A percentile compares a stretch with the other conserved stretches of the same genome.
These are phyloP conservation scores for Volucella zonaria DNA, from an alignment of 2,888 invertebrate genomes.

Conservation along the genomic window DNA sequence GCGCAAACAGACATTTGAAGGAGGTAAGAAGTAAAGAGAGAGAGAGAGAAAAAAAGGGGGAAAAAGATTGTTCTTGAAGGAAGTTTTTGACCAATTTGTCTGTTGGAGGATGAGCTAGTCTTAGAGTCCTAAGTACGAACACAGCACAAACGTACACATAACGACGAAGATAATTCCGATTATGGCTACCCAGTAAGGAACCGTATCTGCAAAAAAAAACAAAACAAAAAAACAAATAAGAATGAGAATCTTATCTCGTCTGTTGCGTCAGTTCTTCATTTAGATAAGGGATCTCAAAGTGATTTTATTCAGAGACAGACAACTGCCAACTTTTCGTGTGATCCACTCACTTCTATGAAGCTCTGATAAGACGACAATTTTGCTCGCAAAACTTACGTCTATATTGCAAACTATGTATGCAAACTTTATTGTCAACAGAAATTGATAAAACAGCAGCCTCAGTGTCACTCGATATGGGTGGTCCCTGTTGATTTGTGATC, in stretches of 20 bases:
- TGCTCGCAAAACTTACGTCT: conserved; percentile 86
- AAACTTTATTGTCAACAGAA: conserved; percentile 96
- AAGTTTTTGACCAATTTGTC: conserved; percentile 24
- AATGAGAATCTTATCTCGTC: neutral
- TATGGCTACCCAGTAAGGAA: conserved; percentile 92
- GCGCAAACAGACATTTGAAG: neutral
- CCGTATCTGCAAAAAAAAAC: conserved; percentile 86
- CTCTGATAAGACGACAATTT: neutral
- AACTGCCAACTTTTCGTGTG: too few relatives aligned
- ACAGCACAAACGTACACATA: conserved; percentile 90
- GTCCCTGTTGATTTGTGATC: conserved; percentile 86
- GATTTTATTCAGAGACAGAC: too few relatives aligned
- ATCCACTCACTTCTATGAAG: too few relatives aligned
- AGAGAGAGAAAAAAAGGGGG: conserved; percentile 4
- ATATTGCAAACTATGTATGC: conserved; percentile 92
- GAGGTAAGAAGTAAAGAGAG: neutral
- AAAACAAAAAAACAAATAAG: conserved; percentile 6
- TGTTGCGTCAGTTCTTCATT: too few relatives aligned
- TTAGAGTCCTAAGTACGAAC: conserved; percentile 92
- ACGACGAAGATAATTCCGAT: conserved; percentile 89
- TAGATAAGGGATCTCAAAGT: too few relatives aligned
- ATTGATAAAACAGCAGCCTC: conserved; percentile 96
- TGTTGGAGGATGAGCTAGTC: conserved; percentile 6
- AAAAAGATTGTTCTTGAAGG: conserved; percentile 11
- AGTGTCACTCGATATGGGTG: conserved; percentile 88